Base-by-base conservation (phyloP, 2,888 invertebrate genomes). In the Agonopterix heracliana region DNA sequence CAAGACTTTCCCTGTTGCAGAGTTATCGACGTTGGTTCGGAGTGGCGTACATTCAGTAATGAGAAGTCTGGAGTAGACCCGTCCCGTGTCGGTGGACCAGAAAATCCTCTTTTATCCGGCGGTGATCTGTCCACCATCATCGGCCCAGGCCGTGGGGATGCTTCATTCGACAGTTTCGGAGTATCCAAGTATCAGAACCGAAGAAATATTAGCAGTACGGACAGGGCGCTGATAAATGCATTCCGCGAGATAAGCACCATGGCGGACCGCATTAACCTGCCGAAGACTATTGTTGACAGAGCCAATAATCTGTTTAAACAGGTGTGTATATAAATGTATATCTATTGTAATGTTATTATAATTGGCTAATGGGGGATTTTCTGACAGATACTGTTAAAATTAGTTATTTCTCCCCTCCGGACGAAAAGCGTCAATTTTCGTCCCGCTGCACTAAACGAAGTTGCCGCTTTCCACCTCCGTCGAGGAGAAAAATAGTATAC, bases 31-130 rank as follows among this genome's bases (percentile, higher is more conserved):
- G 99, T 99, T n/a, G 98, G 99, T 36, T 98, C 99, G 3, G 99
- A 99, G 84, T 99, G 99, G 99, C 92, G 99, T 77, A 99, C 99
- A 52, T 99, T 99, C 83, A 98, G 98, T 71, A 99, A 99, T 78
- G 99, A 99, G 75, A 98, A 98, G 72, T 94, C 95, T 48, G 96
- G 97, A 8, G 96, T 96, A 0, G 99, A 99, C 83, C 98, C 99
- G 3, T 98, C 98, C 84, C 98, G 99, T 95, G 99, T 99, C 56
- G 99, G 99, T 90, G 98, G 98, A 0, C 97, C 99, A 0, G 99
- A 99, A 89, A 99, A 99, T 88, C 97, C 98, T 0, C 88, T 99
- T 2, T 89, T 99, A 0, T 96, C 96, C 65, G 98, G 99, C 0
- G 96, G 97, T 42, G 99, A 99, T 79, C 90, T 99, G 26, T 97